Conservation (phyloP, 2,888 invertebrate species). For the Yponomeuta cagnagella region DNA sequence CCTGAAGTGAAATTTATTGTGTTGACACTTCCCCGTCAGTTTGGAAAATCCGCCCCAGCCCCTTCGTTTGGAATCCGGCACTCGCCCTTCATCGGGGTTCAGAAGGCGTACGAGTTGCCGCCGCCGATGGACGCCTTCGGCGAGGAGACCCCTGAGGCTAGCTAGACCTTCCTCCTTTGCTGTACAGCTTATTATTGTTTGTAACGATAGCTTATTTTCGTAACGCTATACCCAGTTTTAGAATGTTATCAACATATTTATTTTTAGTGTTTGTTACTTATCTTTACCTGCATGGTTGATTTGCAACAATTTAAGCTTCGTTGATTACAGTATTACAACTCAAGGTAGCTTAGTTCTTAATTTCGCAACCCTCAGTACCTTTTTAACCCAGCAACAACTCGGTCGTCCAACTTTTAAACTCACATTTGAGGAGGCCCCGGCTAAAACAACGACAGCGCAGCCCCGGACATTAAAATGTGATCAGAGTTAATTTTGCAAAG, state of each 20-base stretch:
- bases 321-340: too few species aligned
- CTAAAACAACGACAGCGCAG: conserved; percentile 11
- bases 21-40: neutral
- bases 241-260: too few species aligned
- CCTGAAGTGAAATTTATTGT: too few species aligned
- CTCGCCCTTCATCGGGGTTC: conserved; percentile 41
- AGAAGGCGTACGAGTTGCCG: conserved; percentile 25
- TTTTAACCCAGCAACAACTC: neutral
- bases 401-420: conserved; percentile 19
- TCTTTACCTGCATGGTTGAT: too few species aligned
- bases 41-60: conserved; percentile 37
- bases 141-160: neutral
- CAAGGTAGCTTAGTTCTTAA: neutral
- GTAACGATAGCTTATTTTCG: neutral
- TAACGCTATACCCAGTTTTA: neutral
- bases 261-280: too few species aligned
- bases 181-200: neutral
- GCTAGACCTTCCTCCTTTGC: neutral
- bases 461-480: conserved; percentile 44
- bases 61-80: conserved; percentile 59
- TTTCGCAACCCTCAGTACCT: neutral
- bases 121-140: neutral
- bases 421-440: conserved; percentile 18
- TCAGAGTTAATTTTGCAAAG: conserved; percentile 52
- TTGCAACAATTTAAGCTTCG: too few species aligned